Base-by-base conservation (phyloP, 2,888 invertebrate genomes). In the Lutraria lutraria region DNA sequence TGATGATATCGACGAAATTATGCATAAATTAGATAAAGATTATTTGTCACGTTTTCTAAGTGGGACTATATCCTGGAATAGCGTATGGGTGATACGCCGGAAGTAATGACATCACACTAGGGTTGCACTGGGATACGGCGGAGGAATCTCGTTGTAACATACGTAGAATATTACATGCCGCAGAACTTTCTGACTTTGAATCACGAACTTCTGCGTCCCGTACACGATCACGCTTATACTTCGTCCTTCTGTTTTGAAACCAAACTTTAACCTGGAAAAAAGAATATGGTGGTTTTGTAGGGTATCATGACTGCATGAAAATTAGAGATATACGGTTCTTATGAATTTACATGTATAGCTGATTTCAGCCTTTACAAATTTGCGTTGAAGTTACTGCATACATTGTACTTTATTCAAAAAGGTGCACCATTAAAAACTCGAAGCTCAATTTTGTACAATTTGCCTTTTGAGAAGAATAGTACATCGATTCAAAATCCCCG, bases 161-260 rank as follows among this genome's bases (percentile, higher is more conserved):
- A 83, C 93, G 94, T 43, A 95, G 89, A 83, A 94, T 93, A 85
- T 93, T 95, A 87, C 94, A 94, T 10, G 94, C 93, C 19, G 95
- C 95, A 85, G 93, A 87, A 86, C 94, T 95, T 89, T 96, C 95
- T 0, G 95, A 94, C 63, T 94, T 93, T 1, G 94, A 91, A 52
- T 95, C 94, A 31, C 90, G 90, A 0, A 90, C 90, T 86, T 96
- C 95, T 0, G 93, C 94, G 60, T 95, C 94, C 13, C 94, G 91
- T 56, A 92, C 93, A 86, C 93, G 92, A 92, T 96, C 96, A 25
- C 96, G 93, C 97, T 99, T 99, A 97, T 99, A 99, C 97, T 99
- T 99, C 96, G 99, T 99, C 97, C 99, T 97, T 95, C 99, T 97
- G 96, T 99, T 99, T 97, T 99, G 99, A 97, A 99, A 99, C 99